Evolutionary conservation across 2,113 vertebrate species (phyloP).

Genomic region (Myocastor coypus): DNA sequence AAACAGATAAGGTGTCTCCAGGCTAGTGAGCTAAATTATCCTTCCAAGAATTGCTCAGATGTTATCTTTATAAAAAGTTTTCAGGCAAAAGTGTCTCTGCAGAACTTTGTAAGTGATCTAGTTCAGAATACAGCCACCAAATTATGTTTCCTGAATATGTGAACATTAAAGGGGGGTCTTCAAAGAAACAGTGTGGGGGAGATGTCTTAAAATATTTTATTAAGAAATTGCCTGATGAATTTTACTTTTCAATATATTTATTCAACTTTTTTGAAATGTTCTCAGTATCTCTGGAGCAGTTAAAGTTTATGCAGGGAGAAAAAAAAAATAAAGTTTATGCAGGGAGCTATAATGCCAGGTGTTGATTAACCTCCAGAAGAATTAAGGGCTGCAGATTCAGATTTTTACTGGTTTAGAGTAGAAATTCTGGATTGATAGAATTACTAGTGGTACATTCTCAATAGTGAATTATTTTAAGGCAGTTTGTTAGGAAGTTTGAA

Average conservation of each 20-base stretch:
- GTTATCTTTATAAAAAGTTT: conserved; percentile 17
- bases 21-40: not conserved
- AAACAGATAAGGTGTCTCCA: conserved; percentile 30
- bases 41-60: conserved; percentile 17
- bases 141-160: conserved; percentile 44
- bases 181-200: conserved; percentile 51
- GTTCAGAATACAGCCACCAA: not conserved
- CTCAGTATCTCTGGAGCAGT: not conserved
- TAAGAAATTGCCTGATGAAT: conserved; percentile 34
- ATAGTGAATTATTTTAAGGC: conserved; percentile 29
- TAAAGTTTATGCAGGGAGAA: not conserved
- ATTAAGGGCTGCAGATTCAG: conserved; percentile 5
- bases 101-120: not conserved
- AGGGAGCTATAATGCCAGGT: not conserved
- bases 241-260: conserved; percentile 22
- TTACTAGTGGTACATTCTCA: not conserved
- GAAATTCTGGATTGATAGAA: conserved; percentile 39
- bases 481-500: conserved; percentile 21
- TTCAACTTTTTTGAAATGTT: conserved; percentile 53
- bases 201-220: conserved; percentile 59
- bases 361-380: conserved; percentile 32
- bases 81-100: conserved; percentile 41
- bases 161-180: conserved; percentile 1
- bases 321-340: not conserved
- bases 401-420: conserved; percentile 44